A percentile compares a stretch with the other conserved stretches of the same genome.
Conservation (phyloP, 2,888 invertebrate genomes). For the Horisme vitalbata region DNA sequence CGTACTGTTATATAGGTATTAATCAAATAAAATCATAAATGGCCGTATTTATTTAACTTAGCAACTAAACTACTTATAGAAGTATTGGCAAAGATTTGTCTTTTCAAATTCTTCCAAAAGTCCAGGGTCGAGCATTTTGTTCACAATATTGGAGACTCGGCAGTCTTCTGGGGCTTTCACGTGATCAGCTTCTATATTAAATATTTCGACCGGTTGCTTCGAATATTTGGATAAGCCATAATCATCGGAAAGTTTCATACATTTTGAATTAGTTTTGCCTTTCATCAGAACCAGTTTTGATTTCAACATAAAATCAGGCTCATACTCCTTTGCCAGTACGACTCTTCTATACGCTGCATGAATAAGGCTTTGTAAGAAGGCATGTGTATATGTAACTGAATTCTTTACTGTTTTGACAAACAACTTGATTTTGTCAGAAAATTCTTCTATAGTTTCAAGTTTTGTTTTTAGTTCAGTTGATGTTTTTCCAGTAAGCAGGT, state of each 20-base stretch:
- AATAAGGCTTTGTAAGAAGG: slow-evolving; percentile 35
- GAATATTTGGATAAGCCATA: slow-evolving; percentile 42
- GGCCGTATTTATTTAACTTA: too few relatives aligned
- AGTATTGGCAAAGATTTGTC: slow-evolving; percentile 7
- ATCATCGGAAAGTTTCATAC: slow-evolving; percentile 34
- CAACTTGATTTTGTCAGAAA: slow-evolving; percentile 37
- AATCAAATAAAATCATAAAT: too few relatives aligned
- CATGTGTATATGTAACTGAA: slow-evolving; percentile 28
- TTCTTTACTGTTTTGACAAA: slow-evolving; percentile 29
- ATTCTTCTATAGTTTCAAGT: slow-evolving; percentile 27
- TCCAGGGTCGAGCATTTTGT: slow-evolving; percentile 36
- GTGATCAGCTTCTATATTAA: slow-evolving; percentile 39
- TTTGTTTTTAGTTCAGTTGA: slow-evolving; percentile 28
- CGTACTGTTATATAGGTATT: too few relatives aligned
- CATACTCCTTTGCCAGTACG: slow-evolving; percentile 35
- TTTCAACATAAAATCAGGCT: slow-evolving; percentile 38
- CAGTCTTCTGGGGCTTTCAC: slow-evolving; percentile 36
- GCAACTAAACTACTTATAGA: not conserved
- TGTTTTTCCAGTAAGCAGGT: slow-evolving; percentile 33
- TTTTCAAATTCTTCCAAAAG: slow-evolving; percentile 24
- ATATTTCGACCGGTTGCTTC: slow-evolving; percentile 37
- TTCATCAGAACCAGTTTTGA: slow-evolving; percentile 47
- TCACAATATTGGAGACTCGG: slow-evolving; percentile 42
- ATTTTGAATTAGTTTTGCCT: slow-evolving; percentile 38
- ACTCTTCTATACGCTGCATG: slow-evolving; percentile 40